Evolutionary conservation across 2,113 vertebrate species (phyloP), one percentile per base, ranked within the genome.

Genomic region (Sardina pilchardus): DNA sequence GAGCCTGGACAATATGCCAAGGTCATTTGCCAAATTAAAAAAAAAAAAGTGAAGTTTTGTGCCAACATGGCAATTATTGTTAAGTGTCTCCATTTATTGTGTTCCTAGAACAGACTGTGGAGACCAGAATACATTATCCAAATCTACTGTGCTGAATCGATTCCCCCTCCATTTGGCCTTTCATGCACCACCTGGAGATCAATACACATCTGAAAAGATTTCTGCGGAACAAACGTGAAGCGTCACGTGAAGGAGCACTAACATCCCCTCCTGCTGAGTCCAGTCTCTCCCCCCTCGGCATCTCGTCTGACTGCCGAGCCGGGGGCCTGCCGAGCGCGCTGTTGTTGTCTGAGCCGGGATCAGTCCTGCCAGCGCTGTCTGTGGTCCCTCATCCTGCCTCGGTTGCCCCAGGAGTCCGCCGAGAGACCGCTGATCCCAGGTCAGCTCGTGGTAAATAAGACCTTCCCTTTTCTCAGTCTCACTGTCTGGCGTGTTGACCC

Each of bases 41-140:
- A 30, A 67, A 80, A 44, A 6, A 59, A 78, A 83, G 80, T 63
- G 17, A 48, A 24, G 50, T 84, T 84, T 84, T 63, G 59, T 82
- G 86, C 86, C 78, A 87, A 84, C 56, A 67, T n/a, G 67, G 59
- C 78, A 87, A 81, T 81, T 84, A 63, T 84, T 81, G 48, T 80
- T 56, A 85, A 84, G 67, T 84, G 82, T 81, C 80, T 75, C 50
- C 86, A 87, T 87, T 87, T 81, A 59, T 80, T 87, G 12, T 36
- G 75, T 56, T 78, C 82, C 80, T 48, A 87, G 56, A 67, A 47
- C 56, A 82, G 71, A 59, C 45, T 50, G 87, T 53, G 36, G 53
- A 47, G 59, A 85, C 43, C 36, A 80, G 81, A 83, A 82, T 80
- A 45, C 84, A 82, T 88, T 83, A 88, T 80, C 39, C 83, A 82